Evolutionary conservation across 2,888 invertebrate genomes (phyloP), one percentile per base, ranked within the genome.

Genomic region (Lasioglossum morio): DNA sequence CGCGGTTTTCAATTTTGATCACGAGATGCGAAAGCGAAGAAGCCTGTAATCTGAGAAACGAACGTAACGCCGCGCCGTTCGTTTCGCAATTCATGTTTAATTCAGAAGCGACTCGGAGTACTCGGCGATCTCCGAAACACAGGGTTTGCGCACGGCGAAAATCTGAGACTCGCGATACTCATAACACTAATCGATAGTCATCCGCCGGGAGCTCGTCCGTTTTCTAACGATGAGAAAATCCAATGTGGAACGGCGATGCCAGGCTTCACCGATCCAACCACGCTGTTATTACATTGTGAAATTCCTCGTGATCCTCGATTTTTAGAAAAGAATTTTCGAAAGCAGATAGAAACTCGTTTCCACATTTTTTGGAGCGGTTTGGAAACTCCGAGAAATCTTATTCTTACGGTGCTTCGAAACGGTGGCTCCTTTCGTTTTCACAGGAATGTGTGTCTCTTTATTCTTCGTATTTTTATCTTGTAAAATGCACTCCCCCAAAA

Each of bases 71-170:
- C 5, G 63, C 46, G 12, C 4, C 72, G 27, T 23, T 30, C 27
- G 57, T 74, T 74, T 57, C 37, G 48, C 34, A 74, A 57, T 57
- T 74, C 53, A 74, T 74, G 53, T 53, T 34, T 74, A 34, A 74
- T 74, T 74, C 74, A 74, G n/a, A 23, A 63, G 63, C 16, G 27
- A 63, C 30, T 53, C 53, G 3, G 23, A 10, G 53, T 10, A 10
- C 10, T 10, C 53, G n/a, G 23, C n/a, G 23, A 53, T 53, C 53
- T 53, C 10, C 53, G 53, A 53, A 53, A 53, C 53, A 53, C 63
- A 30, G 30, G 63, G 7, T 63, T 14, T 30, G 53, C 60, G 27
- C n/a, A 27, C 60, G 16, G 60, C 63, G 63, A 63, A 63, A 63
- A 63, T n/a, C 27, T 30, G 30, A 63, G 63, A 30, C 16, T 14